Percentiles rank a stretch among this genome's conserved stretches.
phyloP scores from a whole-genome alignment of 1,140 invertebrate species.

The Saxidomus purpurata region DNA sequence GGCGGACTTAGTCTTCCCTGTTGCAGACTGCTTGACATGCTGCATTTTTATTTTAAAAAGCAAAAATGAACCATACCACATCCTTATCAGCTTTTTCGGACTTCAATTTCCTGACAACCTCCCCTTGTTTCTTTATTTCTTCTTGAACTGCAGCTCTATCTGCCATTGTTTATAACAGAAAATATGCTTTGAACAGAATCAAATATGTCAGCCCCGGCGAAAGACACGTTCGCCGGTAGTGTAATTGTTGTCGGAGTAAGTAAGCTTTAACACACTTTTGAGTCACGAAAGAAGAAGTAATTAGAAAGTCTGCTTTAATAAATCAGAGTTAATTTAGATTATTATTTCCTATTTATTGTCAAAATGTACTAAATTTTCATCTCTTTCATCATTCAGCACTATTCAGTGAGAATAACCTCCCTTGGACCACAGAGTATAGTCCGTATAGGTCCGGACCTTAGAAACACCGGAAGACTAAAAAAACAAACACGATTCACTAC shows the following conservation, averaged over 20 bases:
- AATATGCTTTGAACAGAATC: background rate
- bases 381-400: background rate
- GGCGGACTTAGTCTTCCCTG: too few species aligned
- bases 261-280: background rate
- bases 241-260: background rate
- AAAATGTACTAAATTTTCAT: background rate
- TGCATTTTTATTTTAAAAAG: too few species aligned
- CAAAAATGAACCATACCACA: too few species aligned
- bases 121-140: constrained; percentile 92
- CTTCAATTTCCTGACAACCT: constrained; percentile 94
- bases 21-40: too few species aligned
- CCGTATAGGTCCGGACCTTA: background rate
- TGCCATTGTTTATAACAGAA: background rate
- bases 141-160: constrained; percentile 83
- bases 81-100: constrained; percentile 90
- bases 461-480: background rate
- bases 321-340: too few species aligned
- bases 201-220: background rate
- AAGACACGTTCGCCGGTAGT: background rate
- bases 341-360: too few species aligned
- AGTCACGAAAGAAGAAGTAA: background rate
- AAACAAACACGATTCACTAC: background rate
- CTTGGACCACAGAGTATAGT: background rate
- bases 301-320: too few species aligned
- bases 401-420: background rate